Evolutionary conservation across 1,140 invertebrate genomes (phyloP).

Genomic region (Macrotrachela quadricornifera): DNA sequence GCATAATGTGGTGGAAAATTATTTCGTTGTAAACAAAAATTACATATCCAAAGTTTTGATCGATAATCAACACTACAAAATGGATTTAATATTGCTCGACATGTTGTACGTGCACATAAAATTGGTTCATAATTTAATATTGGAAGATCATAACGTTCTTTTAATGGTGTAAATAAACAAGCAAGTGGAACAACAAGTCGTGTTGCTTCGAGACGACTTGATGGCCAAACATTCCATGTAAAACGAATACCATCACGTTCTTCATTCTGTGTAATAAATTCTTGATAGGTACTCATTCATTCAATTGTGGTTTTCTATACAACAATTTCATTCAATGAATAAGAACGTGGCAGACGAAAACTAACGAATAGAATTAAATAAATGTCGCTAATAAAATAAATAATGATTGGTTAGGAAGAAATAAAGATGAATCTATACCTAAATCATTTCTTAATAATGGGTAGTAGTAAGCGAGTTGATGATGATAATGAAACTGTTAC

Average conservation of each 20-base stretch:
- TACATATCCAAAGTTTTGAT: constrained; percentile 93
- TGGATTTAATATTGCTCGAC: constrained; percentile 85
- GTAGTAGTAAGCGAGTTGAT: too few species aligned
- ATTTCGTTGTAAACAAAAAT: constrained; percentile 94
- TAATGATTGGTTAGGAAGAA: too few species aligned
- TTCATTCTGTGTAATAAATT: constrained; percentile 93
- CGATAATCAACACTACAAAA: constrained; percentile 70
- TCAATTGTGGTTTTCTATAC: too few species aligned
- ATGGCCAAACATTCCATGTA: constrained; percentile 98
- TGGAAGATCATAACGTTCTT: constrained; percentile 74
- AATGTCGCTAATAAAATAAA: too few species aligned
- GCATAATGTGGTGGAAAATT: constrained; percentile 89
- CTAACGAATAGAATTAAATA: too few species aligned
- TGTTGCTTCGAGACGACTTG: constrained; percentile 75
- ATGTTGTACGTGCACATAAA: constrained; percentile 68
- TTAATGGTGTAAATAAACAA: constrained; percentile 79
- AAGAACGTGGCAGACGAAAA: too few species aligned
- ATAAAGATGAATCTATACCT: too few species aligned
- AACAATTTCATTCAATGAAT: too few species aligned
- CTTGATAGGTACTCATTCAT: constrained; percentile 22
- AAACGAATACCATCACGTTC: constrained; percentile 86
- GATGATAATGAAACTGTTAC: too few species aligned
- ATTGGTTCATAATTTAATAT: constrained; percentile 93
- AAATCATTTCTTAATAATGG: too few species aligned
- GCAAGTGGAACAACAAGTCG: constrained; percentile 80